Base-by-base conservation (phyloP, 2,888 invertebrate species). In the Micoletzkya japonica region DNA sequence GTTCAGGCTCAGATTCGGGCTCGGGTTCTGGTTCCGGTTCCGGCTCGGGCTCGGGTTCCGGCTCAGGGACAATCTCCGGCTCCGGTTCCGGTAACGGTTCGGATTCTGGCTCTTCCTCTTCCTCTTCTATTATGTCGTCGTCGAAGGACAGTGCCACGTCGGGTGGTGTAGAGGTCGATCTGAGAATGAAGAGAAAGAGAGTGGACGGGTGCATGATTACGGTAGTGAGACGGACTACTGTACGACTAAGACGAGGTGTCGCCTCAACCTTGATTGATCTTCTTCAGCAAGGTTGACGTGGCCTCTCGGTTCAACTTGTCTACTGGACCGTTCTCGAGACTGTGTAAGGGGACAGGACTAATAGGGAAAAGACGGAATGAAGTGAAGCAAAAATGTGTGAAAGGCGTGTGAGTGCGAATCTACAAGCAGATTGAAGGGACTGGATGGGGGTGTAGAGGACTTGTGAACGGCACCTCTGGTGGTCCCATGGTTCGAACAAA, bases 41-140 rank as follows among this genome's bases (percentile, higher is more conserved):
- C 10, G 26, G 44, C 24, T 30, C 30, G 30, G 54, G 52, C 26
- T 63, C 59, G 14, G 61, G 56, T 59, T 69, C 59, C 28, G 67
- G 67, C 32, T 54, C 56, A 2, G 70, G 52, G 36, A n/a, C 61
- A 2, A 39, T 39, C 34, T 50, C 69, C 14, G 54, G 49, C 44
- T 59, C 69, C 24, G 59, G 72, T 44, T 63, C 64, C 1, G 58
- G 72, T 24, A 39, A 20, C 7, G 60, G 69, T 28, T 67, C 68
- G 4, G 72, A 66, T 37, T 44, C 32, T n/a, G 72, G 72, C n/a
- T 66, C 67, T 6, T 24, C 49, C 50, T 61, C 50, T 32, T 61
- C 71, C 30, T 63, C 63, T 10, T 50, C 49, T 6, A 57, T 49
- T 6, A 58, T 28, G 24, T 68, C 68, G n/a, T 68, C 68, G 6